Evolutionary conservation across 2,113 vertebrate species (phyloP).

Genomic region (Daubentonia madagascariensis): DNA sequence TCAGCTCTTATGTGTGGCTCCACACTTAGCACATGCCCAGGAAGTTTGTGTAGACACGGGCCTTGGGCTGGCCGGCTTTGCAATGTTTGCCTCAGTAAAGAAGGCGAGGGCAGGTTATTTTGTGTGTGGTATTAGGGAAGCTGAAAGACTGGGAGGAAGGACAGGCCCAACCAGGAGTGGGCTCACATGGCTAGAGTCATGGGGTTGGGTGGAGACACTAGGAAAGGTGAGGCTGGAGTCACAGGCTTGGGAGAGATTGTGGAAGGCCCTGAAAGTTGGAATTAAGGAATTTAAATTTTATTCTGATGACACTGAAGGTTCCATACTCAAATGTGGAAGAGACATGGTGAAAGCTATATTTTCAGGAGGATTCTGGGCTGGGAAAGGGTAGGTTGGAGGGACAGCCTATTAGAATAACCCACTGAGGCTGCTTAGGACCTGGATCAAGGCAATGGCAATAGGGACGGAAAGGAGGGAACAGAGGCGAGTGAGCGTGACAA

Average conservation of each 20-base stretch:
- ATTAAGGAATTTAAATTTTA: constrained; percentile 6
- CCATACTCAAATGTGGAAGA: background rate
- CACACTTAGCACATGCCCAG: background rate
- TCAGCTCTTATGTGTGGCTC: background rate
- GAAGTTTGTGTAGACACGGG: background rate
- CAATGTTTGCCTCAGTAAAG: background rate
- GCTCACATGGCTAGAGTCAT: background rate
- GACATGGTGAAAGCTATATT: background rate
- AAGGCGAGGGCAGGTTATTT: background rate
- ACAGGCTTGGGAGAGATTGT: background rate
- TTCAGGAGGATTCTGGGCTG: background rate
- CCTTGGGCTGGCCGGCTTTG: background rate
- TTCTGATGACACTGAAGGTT: background rate
- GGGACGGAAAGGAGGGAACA: background rate
- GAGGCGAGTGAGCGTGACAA: background rate
- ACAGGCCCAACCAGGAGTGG: background rate
- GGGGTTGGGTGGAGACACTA: background rate
- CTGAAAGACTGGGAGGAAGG: background rate
- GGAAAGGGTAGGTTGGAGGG: background rate
- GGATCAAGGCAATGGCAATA: background rate
- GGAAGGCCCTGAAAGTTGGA: background rate
- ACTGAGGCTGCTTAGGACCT: background rate
- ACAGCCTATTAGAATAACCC: background rate
- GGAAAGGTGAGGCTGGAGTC: background rate
- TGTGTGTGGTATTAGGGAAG: background rate